Percentiles rank a stretch among this genome's conserved stretches.
Conservation (phyloP, 2,888 invertebrate genomes). For the Limulus polyphemus region DNA sequence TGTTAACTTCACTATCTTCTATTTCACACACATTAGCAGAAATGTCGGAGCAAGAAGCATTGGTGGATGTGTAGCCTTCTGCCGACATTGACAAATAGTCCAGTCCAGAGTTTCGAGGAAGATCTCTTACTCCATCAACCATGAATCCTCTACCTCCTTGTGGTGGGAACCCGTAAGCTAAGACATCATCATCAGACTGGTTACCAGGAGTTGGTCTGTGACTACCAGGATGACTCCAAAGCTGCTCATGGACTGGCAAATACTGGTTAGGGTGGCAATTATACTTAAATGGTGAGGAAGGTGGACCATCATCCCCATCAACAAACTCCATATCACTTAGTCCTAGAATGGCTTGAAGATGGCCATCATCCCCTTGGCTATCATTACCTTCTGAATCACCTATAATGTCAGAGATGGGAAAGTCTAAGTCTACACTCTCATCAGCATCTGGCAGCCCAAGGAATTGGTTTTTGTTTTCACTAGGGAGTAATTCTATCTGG, state of each 20-base stretch:
- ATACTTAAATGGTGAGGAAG: constrained; percentile 45
- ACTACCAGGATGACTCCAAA: constrained; percentile 12
- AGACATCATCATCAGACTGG: constrained; percentile 28
- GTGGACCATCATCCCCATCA: constrained; percentile 27
- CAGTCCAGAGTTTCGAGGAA: constrained; percentile 6
- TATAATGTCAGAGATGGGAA: constrained; percentile 43
- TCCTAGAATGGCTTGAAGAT: constrained; percentile 39
- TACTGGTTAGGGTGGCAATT: constrained; percentile 72
- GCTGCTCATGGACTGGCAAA: constrained; percentile 46
- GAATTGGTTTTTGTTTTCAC: neutral
- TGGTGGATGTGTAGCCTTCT: constrained; percentile 44
- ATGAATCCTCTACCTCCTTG: constrained; percentile 25
- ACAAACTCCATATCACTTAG: constrained; percentile 31
- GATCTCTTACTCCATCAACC: too few relatives aligned
- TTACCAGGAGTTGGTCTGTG: constrained; percentile 12
- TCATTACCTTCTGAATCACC: constrained; percentile 56
- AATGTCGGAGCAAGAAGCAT: constrained; percentile 66
- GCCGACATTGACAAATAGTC: constrained; percentile 58
- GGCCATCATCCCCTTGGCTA: constrained; percentile 45
- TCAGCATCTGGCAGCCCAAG: constrained; percentile 29
- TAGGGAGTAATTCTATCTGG: constrained; percentile 24
- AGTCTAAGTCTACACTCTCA: constrained; percentile 19
- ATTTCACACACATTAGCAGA: constrained; percentile 84
- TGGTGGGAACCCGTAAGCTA: constrained; percentile 32
- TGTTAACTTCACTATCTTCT: constrained; percentile 46